A percentile compares a stretch with the other conserved stretches of the same genome.
These are phyloP conservation scores for Cyclophora albipunctata DNA, from an alignment of 2,888 invertebrate genomes.

Conservation along the genomic window DNA sequence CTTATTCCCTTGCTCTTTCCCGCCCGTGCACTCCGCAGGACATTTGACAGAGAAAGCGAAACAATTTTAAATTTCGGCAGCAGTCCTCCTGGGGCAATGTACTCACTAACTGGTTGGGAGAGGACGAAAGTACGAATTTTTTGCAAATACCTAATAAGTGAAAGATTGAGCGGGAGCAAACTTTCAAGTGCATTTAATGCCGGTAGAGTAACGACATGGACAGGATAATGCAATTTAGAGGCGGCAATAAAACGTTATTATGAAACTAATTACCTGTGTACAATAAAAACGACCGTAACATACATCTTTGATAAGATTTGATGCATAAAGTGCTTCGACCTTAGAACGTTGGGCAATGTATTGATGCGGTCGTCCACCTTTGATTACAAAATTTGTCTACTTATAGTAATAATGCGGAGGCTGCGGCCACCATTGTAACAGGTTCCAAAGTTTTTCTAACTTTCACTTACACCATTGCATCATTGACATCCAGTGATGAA, in stretches of 20 bases:
- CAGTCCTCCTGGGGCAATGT: slow-evolving; percentile 61
- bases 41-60: slow-evolving; percentile 44
- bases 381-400: slow-evolving; percentile 17
- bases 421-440: slow-evolving; percentile 19
- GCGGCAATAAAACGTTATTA: no score
- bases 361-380: slow-evolving; percentile 22
- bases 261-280: background rate
- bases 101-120: slow-evolving; percentile 64
- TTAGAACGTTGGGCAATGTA: background rate
- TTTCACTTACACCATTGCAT: slow-evolving; percentile 37
- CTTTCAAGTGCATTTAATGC: slow-evolving; percentile 14
- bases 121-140: slow-evolving; percentile 72
- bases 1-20: slow-evolving; percentile 34
- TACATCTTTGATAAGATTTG: slow-evolving; percentile 5
- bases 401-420: slow-evolving; percentile 4
- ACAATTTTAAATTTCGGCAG: slow-evolving; percentile 61
- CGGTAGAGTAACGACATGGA: background rate
- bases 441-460: slow-evolving; percentile 31
- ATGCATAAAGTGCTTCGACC: no score
- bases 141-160: slow-evolving; percentile 52
- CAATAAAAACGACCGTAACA: slow-evolving; percentile 18
- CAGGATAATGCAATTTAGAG: no score
- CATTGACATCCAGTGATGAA: slow-evolving; percentile 15
- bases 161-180: slow-evolving; percentile 39
- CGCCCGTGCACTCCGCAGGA: slow-evolving; percentile 19